Conservation (phyloP, 2,113 vertebrate species). For the Neofelis nebulosa region DNA sequence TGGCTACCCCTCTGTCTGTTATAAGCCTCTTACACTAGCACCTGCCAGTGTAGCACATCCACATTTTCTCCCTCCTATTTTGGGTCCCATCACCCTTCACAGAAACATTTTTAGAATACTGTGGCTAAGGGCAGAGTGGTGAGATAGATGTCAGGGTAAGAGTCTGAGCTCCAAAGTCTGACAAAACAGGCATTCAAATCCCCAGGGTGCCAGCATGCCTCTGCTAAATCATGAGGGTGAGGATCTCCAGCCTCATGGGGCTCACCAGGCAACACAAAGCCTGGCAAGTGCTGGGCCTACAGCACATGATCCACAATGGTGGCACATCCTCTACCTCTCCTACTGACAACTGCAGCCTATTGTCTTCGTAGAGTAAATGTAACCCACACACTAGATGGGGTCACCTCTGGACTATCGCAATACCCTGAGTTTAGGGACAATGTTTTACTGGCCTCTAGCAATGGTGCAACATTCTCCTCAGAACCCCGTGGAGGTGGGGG, state of each 20-base stretch:
- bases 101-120: slow-evolving; percentile 22
- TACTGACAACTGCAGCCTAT: neutral
- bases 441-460: neutral
- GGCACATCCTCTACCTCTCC: neutral
- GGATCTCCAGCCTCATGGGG: neutral
- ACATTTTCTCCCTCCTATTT: neutral
- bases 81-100: neutral
- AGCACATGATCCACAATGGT: no score
- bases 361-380: neutral
- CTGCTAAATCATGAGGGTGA: neutral
- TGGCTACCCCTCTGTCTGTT: neutral
- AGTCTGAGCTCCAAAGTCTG: neutral
- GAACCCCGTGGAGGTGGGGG: neutral
- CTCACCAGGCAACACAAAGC: neutral
- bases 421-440: neutral
- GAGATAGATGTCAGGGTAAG: neutral
- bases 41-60: neutral
- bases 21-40: rapidly evolving
- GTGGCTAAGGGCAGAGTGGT: neutral
- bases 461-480: neutral
- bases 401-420: neutral
- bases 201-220: neutral
- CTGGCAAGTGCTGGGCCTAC: neutral
- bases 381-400: neutral
- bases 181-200: neutral